Conservation (phyloP, 1,140 invertebrate species). For the Megalonaias nervosa region DNA sequence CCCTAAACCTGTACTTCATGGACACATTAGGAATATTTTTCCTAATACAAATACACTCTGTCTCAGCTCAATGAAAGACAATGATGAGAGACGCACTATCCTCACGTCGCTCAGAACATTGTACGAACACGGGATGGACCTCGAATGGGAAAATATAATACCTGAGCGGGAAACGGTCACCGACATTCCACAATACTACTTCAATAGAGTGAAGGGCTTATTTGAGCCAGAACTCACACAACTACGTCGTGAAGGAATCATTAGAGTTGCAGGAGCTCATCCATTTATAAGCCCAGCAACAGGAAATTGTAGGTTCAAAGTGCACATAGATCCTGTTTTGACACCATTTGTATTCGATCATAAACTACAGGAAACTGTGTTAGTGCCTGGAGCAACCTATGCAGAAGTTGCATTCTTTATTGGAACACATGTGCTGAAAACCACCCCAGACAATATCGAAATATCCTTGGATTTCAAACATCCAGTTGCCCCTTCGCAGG, state of each 20-base stretch:
- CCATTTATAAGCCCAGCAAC: slow-evolving; percentile 10
- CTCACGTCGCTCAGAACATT: slow-evolving; percentile 13
- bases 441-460: not conserved
- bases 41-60: slow-evolving; percentile 13
- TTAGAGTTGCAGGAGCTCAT: not conserved
- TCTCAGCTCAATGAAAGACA: slow-evolving; percentile 47
- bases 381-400: slow-evolving; percentile 45
- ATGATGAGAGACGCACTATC: slow-evolving; percentile 23
- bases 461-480: slow-evolving; percentile 19
- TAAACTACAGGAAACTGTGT: slow-evolving; percentile 15
- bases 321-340: slow-evolving; percentile 10
- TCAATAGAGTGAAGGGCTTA: slow-evolving; percentile 15
- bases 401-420: slow-evolving; percentile 33
- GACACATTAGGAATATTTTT: slow-evolving; percentile 45
- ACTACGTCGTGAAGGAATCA: slow-evolving; percentile 16
- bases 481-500: slow-evolving; percentile 13
- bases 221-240: slow-evolving; percentile 11
- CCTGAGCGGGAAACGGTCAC: not conserved
- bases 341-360: slow-evolving; percentile 43
- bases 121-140: slow-evolving; percentile 23
- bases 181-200: slow-evolving; percentile 16
- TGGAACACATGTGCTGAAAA: slow-evolving; percentile 5
- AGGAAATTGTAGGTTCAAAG: slow-evolving; percentile 13
- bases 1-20: slow-evolving; percentile 44
- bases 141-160: slow-evolving; percentile 20